Conservation (phyloP, 2,888 invertebrate genomes). For the Bombylius major region DNA sequence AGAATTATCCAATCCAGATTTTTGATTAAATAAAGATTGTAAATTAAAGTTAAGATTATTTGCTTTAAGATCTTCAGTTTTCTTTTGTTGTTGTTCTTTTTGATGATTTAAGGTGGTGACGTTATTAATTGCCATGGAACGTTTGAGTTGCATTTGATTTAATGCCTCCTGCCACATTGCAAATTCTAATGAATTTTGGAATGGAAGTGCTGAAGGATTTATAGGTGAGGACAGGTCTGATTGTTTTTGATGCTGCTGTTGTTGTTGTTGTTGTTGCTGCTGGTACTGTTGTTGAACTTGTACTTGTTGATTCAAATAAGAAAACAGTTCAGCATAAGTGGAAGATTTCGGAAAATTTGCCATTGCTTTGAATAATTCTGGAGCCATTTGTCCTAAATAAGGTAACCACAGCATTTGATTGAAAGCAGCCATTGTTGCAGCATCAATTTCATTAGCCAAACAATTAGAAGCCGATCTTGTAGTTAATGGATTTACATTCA, state of each 20-base stretch:
- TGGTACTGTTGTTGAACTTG: conserved; percentile 11
- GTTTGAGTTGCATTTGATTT: conserved; percentile 41
- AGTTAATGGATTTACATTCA: conserved; percentile 8
- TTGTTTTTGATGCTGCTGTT: conserved; percentile 10
- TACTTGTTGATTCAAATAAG: conserved; percentile 11
- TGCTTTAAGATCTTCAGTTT: neutral
- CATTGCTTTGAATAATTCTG: conserved; percentile 40
- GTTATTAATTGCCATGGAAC: conserved; percentile 14
- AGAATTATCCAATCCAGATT: neutral
- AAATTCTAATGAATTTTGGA: conserved; percentile 29
- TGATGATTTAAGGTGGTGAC: conserved; percentile 1
- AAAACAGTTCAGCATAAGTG: conserved; percentile 3
- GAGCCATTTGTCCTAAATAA: conserved; percentile 39
- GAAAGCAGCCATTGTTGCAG: conserved; percentile 54
- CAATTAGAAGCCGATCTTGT: conserved; percentile 16
- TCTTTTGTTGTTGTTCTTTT: neutral
- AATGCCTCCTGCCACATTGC: conserved; percentile 61
- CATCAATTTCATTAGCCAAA: conserved; percentile 52
- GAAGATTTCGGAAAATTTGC: conserved; percentile 22
- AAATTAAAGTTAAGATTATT: neutral
- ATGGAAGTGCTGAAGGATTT: conserved; percentile 22
- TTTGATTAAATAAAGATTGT: conserved; percentile 6
- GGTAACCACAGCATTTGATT: conserved; percentile 66
- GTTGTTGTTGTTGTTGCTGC: conserved; percentile 15
- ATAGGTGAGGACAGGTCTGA: conserved; percentile 10